These are phyloP conservation scores for Pristionchus arcanus DNA, from an alignment of 2,888 invertebrate genomes.

Conservation along the genomic window DNA sequence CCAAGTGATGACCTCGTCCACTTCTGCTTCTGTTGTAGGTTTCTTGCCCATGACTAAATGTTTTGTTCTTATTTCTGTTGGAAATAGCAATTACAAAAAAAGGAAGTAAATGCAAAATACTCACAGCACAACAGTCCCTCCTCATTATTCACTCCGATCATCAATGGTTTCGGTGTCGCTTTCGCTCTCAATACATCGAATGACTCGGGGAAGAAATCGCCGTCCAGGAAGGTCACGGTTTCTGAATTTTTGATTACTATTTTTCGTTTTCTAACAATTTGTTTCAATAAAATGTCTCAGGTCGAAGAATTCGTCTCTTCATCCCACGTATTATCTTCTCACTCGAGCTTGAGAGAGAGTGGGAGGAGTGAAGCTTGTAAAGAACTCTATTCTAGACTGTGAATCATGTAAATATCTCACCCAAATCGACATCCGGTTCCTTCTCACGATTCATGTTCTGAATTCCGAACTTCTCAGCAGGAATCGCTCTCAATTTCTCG, in stretches of 20 bases:
- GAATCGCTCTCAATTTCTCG: not conserved
- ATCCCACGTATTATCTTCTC: no score
- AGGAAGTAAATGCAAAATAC: no score
- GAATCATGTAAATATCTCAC: conserved; percentile 58
- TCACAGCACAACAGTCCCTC: conserved; percentile 54
- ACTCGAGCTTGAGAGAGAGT: no score
- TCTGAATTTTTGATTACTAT: conserved; percentile 45
- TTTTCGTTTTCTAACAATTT: not conserved
- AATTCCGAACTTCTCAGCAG: conserved; percentile 13
- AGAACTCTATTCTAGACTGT: conserved; percentile 54
- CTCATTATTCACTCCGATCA: conserved; percentile 6
- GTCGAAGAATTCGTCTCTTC: no score
- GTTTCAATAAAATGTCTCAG: no score
- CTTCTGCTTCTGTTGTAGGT: not conserved
- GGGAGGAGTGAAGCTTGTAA: not conserved
- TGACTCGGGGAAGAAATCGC: conserved; percentile 21
- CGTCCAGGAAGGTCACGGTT: not conserved
- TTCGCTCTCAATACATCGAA: conserved; percentile 29
- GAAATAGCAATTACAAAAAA: no score
- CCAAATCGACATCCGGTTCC: conserved; percentile 47
- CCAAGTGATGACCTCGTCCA: conserved; percentile 24
- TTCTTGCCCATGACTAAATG: conserved; percentile 57
- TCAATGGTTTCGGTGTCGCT: conserved; percentile 18
- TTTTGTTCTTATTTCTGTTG: no score
- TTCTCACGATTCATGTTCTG: not conserved